Evolutionary conservation across 2,888 invertebrate genomes (phyloP), one percentile per base, ranked within the genome.

Genomic region (Scaptomyza parva): DNA sequence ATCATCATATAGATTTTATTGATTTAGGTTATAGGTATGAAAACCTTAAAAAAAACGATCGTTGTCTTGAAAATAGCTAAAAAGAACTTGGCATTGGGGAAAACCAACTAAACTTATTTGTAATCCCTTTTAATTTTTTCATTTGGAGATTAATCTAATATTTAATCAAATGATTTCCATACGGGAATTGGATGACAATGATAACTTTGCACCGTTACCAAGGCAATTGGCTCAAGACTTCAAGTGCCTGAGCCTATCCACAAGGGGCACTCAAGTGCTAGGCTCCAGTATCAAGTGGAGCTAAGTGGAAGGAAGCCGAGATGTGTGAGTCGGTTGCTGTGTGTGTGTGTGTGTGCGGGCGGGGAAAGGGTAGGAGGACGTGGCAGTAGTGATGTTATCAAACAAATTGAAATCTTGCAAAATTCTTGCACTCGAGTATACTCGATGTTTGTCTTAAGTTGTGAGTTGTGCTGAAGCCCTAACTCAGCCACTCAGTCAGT

Each of bases 331-430:
- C n/a, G n/a, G n/a, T n/a, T n/a, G n/a, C n/a, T 14, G 35, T 8
- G 33, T 24, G 20, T n/a, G 11, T n/a, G 35, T 5, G 26, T 22
- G 22, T 22, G 22, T n/a, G n/a, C n/a, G n/a, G n/a, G n/a, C n/a
- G n/a, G n/a, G n/a, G n/a, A n/a, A 22, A 22, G 22, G 33, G 26
- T 0, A 3, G n/a, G 3, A 17, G 2, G 41, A 1, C 22, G 17
- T 22, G 28, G 9, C 41, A 58, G 24, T 26, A 44, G 35, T 18
- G 59, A 54, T 78, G 86, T 71, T 83, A 83, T 83, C 83, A 76
- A 75, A 71, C 72, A 84, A 84, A 84, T 84, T 86, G 83, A 86
- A 86, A 79, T 84, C 86, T 84, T 76, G 84, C 70, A 60, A 77
- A 86, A 79, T 81, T 64, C 70, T 68, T 61, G 54, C 69, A 67